Conservation (phyloP, 2,113 vertebrate genomes). For the Mesitornis unicolor region DNA sequence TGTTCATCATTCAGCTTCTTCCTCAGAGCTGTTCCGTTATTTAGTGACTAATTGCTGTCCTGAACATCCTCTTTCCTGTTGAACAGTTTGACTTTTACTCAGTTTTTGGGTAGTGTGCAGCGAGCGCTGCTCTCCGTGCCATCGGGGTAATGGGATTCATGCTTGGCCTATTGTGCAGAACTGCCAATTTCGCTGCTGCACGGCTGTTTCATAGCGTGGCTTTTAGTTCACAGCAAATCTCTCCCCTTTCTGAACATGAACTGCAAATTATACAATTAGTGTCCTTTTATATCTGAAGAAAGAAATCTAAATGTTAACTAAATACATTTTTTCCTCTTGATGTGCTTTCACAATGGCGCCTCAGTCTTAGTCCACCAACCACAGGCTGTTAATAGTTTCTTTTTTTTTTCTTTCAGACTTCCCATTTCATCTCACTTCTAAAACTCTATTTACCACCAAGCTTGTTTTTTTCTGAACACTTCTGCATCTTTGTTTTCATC, state of each 20-base stretch:
- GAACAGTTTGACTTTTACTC: not conserved
- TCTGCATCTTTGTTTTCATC: not conserved
- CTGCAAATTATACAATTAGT: conserved; percentile 32
- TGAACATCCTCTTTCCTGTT: not conserved
- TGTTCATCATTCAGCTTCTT: not conserved
- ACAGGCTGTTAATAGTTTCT: not conserved
- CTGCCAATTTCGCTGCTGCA: not conserved
- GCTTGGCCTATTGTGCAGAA: conserved; percentile 5
- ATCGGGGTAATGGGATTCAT: not conserved
- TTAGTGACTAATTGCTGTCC: not conserved
- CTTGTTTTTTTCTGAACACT: not conserved
- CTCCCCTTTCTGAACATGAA: not conserved
- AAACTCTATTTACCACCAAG: not conserved
- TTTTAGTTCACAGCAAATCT: conserved; percentile 14
- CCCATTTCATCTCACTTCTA: not conserved
- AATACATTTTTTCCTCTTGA: not conserved
- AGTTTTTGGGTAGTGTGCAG: not conserved
- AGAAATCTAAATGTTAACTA: conserved; percentile 34
- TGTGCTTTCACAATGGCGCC: not conserved
- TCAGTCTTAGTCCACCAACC: not conserved
- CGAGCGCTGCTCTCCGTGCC: not conserved
- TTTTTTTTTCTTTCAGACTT: not conserved
- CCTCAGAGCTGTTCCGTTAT: not conserved
- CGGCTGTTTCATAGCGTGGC: not conserved
- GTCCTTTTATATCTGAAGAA: conserved; percentile 1